These are phyloP conservation scores for Cephus cinctus DNA, from an alignment of 1,140 invertebrate species.

Conservation along the genomic window DNA sequence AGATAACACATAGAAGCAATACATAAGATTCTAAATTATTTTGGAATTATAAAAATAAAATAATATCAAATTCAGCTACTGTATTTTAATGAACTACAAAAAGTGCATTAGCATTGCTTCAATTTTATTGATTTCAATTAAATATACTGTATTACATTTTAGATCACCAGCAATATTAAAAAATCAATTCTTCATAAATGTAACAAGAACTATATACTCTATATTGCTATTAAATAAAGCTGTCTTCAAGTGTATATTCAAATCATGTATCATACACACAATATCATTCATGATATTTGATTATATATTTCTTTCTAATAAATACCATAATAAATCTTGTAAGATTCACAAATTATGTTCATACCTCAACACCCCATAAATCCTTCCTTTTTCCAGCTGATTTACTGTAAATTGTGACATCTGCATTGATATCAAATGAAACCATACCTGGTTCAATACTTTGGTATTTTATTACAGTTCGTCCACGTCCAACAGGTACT, in stretches of 20 bases:
- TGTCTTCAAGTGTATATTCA: no score
- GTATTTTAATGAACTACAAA: neutral
- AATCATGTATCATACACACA: no score
- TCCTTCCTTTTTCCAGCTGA: conserved; percentile 64
- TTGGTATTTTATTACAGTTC: conserved; percentile 60
- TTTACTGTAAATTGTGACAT: conserved; percentile 71
- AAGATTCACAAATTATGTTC: no score
- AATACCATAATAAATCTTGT: no score
- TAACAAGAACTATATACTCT: no score
- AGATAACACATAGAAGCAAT: neutral
- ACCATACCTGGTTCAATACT: conserved; percentile 62
- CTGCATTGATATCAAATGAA: conserved; percentile 63
- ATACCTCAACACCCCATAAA: conserved; percentile 71
- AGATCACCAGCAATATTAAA: no score
- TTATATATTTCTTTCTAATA: no score
- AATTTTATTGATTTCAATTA: no score
- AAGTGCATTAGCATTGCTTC: neutral
- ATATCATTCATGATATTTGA: no score
- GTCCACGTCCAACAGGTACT: conserved; percentile 68
- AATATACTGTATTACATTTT: no score
- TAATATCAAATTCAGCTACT: neutral
- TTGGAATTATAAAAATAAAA: neutral
- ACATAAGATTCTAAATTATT: neutral
- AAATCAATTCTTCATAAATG: no score
- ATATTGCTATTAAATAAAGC: no score